Evolutionary conservation across 2,113 vertebrate species (phyloP), one percentile per base, ranked within the genome.

Genomic region (Montifringilla adamsi): DNA sequence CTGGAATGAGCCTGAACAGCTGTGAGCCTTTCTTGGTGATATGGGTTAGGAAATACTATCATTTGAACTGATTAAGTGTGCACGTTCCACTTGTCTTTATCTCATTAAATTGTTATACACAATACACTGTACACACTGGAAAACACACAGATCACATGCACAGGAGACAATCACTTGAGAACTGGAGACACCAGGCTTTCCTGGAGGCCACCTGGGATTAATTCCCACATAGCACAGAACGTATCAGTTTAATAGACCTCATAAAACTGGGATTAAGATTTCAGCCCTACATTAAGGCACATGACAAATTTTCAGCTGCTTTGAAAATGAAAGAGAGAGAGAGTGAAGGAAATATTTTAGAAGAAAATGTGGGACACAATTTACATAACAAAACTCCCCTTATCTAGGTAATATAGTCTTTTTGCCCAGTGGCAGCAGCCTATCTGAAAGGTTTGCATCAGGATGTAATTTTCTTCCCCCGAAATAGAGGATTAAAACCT

Each of bases 191-290:
- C 37, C 52, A 55, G 58, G 28, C 41, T 87, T 94, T 73, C 50
- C 69, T 62, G 66, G 43, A 6, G 5, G 62, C 76, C 89, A 95
- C 70, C 83, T 84, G 90, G 84, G 74, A 69, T 90, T 93, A 82
- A 95, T 90, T 96, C 60, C 85, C 79, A 81, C 41, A 41, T 67
- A 74, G 86, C 74, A 79, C 49, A 87, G 58, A 66, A 24, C 0
- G 0, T 84, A 93, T 63, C 68, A 50, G 62, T 87, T 97, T 94
- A 86, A 94, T 11, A 82, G 77, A 76, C 35, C 75, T 89, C 92
- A 88, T 87, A 94, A 95, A 95, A 82, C 59, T 60, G 27, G 76
- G 68, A 91, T 96, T 95, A 93, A 93, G 70, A 63, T 92, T 94
- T 90, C 84, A 93, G 53, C 33, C 59, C 75, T 72, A 18, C 39